Percentiles rank a stretch among this genome's conserved stretches.
Evolutionary conservation across 2,888 invertebrate species (phyloP).

Genomic region (Eurytoma californica): DNA sequence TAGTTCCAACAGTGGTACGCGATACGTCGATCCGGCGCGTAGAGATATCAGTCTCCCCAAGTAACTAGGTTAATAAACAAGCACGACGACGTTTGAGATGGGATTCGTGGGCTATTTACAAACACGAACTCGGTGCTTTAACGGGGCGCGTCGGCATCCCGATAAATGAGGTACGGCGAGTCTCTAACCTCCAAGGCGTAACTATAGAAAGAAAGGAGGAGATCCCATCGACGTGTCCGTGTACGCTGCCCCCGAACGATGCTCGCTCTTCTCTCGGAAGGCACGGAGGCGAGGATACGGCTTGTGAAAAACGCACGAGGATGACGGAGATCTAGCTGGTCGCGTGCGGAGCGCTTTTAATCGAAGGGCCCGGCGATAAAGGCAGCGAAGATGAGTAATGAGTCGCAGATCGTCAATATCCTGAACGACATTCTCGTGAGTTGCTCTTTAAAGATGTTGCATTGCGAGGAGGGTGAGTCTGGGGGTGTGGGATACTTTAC

Average conservation of each 20-base stretch:
- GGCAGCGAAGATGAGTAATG: constrained; percentile 76
- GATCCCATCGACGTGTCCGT: not conserved
- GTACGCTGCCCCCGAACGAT: constrained; percentile 5
- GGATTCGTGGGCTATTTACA: constrained; percentile 35
- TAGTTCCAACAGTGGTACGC: not conserved
- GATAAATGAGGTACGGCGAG: constrained; percentile 19
- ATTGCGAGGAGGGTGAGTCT: not conserved
- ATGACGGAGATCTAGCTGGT: constrained; percentile 34
- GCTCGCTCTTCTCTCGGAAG: constrained; percentile 4
- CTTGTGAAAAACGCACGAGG: not conserved
- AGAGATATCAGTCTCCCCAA: not conserved
- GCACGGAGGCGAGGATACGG: not conserved
- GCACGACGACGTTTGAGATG: not conserved
- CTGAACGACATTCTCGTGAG: constrained; percentile 83
- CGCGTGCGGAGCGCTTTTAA: constrained; percentile 1
- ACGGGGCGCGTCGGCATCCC: constrained; percentile 33
- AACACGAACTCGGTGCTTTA: constrained; percentile 22
- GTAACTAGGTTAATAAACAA: too few relatives aligned
- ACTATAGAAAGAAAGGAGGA: not conserved
- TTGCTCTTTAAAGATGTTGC: constrained; percentile 52
- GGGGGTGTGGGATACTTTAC: not conserved
- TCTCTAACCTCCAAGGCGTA: constrained; percentile 32
- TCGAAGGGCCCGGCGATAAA: constrained; percentile 7
- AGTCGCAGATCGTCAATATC: constrained; percentile 80
- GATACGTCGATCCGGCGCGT: not conserved